Percentiles rank a stretch among this genome's conserved stretches.
Conservation (phyloP, 2,888 invertebrate genomes). For the Latrodectus elegans region DNA sequence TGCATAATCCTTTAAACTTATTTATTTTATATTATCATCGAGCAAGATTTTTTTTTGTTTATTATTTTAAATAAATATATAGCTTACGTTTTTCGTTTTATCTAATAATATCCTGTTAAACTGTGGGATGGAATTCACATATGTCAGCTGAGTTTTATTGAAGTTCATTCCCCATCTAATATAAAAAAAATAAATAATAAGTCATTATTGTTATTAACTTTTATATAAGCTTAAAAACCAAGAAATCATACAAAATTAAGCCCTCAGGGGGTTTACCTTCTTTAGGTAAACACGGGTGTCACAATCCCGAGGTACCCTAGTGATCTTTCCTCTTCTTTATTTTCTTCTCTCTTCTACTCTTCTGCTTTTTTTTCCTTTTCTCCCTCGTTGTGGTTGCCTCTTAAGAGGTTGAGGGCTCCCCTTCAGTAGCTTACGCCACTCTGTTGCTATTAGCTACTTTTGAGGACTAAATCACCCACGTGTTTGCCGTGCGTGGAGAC, state of each 20-base stretch:
- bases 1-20: background rate
- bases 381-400: too few species aligned
- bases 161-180: constrained; percentile 20
- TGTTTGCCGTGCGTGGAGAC: too few species aligned
- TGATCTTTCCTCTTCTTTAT: too few species aligned
- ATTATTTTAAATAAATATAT: background rate
- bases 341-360: too few species aligned
- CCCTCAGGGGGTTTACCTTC: too few species aligned
- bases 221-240: background rate
- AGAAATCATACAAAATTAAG: background rate
- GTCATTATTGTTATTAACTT: background rate
- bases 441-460: too few species aligned
- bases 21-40: background rate
- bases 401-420: too few species aligned
- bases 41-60: background rate
- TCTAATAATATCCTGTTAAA: constrained; percentile 23
- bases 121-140: background rate
- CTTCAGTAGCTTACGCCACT: too few species aligned
- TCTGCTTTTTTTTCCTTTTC: too few species aligned
- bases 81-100: constrained; percentile 9
- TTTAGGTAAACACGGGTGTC: too few species aligned
- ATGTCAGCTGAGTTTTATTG: constrained; percentile 14
- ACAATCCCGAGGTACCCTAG: too few species aligned
- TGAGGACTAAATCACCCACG: too few species aligned
- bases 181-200: background rate